A percentile compares a stretch with the other conserved stretches of the same genome.
These are phyloP conservation scores for Hyaena hyaena DNA, from an alignment of 2,113 vertebrate species.

Conservation along the genomic window DNA sequence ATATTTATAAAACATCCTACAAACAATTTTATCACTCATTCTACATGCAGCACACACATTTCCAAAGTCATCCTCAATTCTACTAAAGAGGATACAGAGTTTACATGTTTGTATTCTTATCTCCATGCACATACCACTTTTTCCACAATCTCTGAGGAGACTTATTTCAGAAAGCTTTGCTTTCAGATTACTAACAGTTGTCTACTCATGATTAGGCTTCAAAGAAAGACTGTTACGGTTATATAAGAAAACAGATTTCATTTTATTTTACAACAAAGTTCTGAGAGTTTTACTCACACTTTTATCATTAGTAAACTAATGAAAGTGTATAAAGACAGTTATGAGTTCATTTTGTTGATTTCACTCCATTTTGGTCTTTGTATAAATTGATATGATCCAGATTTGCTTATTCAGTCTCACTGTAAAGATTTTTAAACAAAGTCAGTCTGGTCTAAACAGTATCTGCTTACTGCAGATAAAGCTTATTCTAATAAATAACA, in stretches of 20 bases:
- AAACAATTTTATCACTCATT: slow-evolving; percentile 30
- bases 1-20: background rate
- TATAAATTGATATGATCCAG: background rate
- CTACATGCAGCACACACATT: slow-evolving; percentile 8
- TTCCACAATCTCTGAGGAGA: slow-evolving; percentile 64
- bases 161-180: slow-evolving; percentile 54
- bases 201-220: slow-evolving; percentile 73
- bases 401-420: slow-evolving; percentile 1
- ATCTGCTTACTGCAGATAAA: background rate
- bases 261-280: slow-evolving; percentile 65
- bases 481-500: slow-evolving; percentile 15
- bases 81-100: background rate
- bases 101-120: slow-evolving; percentile 25
- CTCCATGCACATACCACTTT: slow-evolving; percentile 1
- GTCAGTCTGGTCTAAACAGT: slow-evolving; percentile 16
- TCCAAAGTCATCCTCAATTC: slow-evolving; percentile 26
- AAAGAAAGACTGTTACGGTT: slow-evolving; percentile 70
- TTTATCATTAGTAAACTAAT: slow-evolving; percentile 27
- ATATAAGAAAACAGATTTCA: slow-evolving; percentile 74
- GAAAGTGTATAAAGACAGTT: slow-evolving; percentile 19
- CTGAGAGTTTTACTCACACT: slow-evolving; percentile 25
- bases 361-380: background rate
- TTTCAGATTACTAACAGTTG: slow-evolving; percentile 75
- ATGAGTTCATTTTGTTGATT: background rate
- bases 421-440: slow-evolving; percentile 36